Evolutionary conservation across 2,113 vertebrate genomes (phyloP).

Genomic region (Lates calcarifer): DNA sequence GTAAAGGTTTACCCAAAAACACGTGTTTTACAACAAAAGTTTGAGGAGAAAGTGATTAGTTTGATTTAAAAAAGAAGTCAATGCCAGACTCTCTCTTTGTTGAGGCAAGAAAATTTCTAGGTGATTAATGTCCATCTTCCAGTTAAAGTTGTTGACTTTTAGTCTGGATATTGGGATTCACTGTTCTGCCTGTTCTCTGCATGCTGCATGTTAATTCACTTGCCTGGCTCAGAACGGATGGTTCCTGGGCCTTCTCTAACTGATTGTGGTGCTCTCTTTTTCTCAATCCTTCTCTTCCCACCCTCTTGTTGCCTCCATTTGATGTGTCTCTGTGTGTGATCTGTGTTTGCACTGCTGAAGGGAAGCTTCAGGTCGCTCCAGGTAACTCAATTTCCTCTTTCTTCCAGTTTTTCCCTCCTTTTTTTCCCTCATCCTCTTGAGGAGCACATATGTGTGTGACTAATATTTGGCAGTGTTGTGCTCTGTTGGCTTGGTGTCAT

Average conservation of each 20-base stretch:
- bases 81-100: neutral
- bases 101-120: neutral
- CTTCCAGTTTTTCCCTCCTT: neutral
- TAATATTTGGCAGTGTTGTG: constrained; percentile 50
- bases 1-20: neutral
- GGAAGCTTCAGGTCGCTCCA: constrained; percentile 99
- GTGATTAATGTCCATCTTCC: neutral
- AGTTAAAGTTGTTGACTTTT: neutral
- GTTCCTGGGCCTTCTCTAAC: constrained; percentile 62
- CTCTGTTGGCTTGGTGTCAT: constrained; percentile 65
- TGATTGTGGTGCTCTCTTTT: constrained; percentile 68
- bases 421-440: constrained; percentile 8
- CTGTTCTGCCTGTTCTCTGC: constrained; percentile 59
- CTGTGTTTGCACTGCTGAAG: constrained; percentile 90
- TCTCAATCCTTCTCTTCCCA: constrained; percentile 72
- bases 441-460: constrained; percentile 48
- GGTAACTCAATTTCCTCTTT: constrained; percentile 85
- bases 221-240: constrained; percentile 55
- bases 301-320: constrained; percentile 78
- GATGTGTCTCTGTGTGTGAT: constrained; percentile 73
- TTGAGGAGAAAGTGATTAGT: neutral
- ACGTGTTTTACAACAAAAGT: no score
- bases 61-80: neutral
- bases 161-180: neutral
- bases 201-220: constrained; percentile 71